Evolutionary conservation across 2,113 vertebrate genomes (phyloP), one percentile per base, ranked within the genome.

Genomic region (Dicaeum eximium): DNA sequence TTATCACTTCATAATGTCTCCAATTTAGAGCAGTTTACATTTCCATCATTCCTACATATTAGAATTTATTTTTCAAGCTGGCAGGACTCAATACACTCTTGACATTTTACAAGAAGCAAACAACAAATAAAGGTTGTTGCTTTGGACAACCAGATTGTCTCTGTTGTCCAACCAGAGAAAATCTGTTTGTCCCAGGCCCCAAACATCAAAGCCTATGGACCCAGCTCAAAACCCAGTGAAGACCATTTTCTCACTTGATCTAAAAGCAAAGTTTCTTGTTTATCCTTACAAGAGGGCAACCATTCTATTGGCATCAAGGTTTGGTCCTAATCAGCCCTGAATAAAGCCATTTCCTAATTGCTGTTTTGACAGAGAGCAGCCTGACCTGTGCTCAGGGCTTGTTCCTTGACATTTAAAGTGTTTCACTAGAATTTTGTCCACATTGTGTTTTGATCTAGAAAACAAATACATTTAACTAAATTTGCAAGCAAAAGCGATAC

Each of bases 401-500:
- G 4, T 2, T n/a, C 19, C 22, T 80, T 2, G 1, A 66, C 1
- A 2, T 20, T 30, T 28, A 13, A 65, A 74, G 14, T 50, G 15
- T 40, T 87, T 50, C 80, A 30, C 13, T 64, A 45, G 7, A 30
- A 15, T 45, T 85, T 86, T 61, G 9, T 47, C 21, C 27, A 15
- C 24, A 40, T 3, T 35, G 8, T 3, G 2, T 75, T 75, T 72
- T 61, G 72, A 60, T 1, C 2, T 30, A 40, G 23, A 28, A 93
- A 61, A 47, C 19, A 78, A 44, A 47, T 24, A 5, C 14, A 84
- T 61, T 48, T 53, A 85, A 53, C 13, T 31, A 42, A 69, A 57
- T 7, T 37, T 53, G 14, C 14, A 15, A 84, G 5, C 15, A 62
- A 82, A 84, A 70, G 5, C 0, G 0, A 45, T 30, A 37, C 15